These are phyloP conservation scores for Melanotaenia pygmaea DNA, from an alignment of 2,797 vertebrate species.

Conservation along the genomic window DNA sequence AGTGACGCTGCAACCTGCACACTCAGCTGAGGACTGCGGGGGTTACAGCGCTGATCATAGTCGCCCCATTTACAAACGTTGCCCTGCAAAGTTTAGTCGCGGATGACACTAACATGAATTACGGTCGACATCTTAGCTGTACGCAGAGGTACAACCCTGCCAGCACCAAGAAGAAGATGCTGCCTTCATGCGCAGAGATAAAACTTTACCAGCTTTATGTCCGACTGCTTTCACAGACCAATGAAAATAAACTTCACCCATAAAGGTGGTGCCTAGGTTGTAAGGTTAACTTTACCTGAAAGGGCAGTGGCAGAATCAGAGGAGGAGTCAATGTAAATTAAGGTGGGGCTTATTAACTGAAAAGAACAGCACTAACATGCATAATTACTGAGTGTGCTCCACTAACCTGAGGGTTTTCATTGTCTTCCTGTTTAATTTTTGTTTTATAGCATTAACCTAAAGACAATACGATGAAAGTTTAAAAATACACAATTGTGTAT, in stretches of 20 bases:
- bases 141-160: conserved; percentile 37
- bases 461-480: neutral
- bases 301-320: neutral
- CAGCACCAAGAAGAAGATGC: conserved; percentile 7
- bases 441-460: neutral
- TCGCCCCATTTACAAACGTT: neutral
- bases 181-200: conserved; percentile 3
- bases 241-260: neutral
- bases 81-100: neutral
- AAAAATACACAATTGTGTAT: neutral
- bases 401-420: neutral
- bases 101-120: neutral
- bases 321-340: conserved; percentile 5
- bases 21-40: conserved; percentile 21
- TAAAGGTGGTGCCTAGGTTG: neutral
- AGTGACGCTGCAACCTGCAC: conserved; percentile 26
- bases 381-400: neutral
- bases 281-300: neutral
- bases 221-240: neutral
- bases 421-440: neutral
- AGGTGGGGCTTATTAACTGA: conserved; percentile 9
- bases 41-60: neutral
- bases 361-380: neutral
- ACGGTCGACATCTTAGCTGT: conserved; percentile 32
- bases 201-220: neutral